Evolutionary conservation across 1,140 invertebrate species (phyloP).

Genomic region (Drosophila kepulauana): DNA sequence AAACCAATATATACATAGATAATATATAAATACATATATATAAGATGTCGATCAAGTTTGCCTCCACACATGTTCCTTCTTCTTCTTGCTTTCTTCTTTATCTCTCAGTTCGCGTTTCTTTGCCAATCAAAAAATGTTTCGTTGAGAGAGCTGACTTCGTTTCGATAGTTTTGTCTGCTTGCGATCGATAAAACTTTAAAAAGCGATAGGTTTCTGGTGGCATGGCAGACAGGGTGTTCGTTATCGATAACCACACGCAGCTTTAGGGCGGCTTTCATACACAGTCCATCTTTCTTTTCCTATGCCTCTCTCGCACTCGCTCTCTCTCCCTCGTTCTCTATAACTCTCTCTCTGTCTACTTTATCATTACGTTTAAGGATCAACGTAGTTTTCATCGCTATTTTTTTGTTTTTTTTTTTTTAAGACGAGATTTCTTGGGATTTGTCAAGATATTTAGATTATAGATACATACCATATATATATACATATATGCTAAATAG

Average conservation of each 20-base stretch:
- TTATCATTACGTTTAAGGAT: conserved; percentile 3
- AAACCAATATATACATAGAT: conserved; percentile 1
- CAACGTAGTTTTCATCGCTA: conserved; percentile 11
- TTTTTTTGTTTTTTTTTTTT: background rate
- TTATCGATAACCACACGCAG: background rate
- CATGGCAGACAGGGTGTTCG: background rate
- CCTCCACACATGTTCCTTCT: conserved; percentile 4
- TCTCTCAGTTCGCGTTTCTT: background rate
- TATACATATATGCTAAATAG: conserved; percentile 6
- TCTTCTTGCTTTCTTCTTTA: no score
- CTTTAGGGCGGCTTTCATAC: background rate
- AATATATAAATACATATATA: conserved; percentile 3
- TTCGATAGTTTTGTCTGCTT: conserved; percentile 3
- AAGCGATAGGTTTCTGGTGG: background rate
- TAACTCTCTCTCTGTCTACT: background rate
- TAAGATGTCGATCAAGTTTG: conserved; percentile 7
- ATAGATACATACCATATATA: background rate
- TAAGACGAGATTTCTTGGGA: conserved; percentile 3
- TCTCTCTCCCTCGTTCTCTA: conserved; percentile 1
- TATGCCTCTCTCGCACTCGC: background rate
- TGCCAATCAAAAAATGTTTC: background rate
- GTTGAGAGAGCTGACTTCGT: conserved; percentile 6
- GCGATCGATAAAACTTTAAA: background rate
- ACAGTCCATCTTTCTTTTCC: background rate
- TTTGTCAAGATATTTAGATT: conserved; percentile 1